Evolutionary conservation across 1,140 invertebrate species (phyloP).

Genomic region (Drosophila lacteicornis): DNA sequence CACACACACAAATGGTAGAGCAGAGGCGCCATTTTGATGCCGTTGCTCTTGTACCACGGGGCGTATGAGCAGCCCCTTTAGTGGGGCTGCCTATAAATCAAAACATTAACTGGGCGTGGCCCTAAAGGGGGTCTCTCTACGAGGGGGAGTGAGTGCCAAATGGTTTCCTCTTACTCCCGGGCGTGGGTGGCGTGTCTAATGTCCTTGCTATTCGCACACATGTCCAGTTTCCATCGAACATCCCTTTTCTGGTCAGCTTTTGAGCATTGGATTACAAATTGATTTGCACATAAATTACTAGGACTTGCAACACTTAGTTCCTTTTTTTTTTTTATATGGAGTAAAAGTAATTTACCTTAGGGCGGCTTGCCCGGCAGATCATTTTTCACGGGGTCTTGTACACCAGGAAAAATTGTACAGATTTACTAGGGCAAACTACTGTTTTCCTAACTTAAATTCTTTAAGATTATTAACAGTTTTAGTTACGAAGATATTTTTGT

Average conservation of each 20-base stretch:
- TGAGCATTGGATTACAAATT: constrained; percentile 65
- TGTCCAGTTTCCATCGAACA: constrained; percentile 20
- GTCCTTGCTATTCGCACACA: constrained; percentile 43
- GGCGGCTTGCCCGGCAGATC: constrained; percentile 1
- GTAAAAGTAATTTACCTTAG: constrained; percentile 62
- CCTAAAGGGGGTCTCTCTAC: background rate
- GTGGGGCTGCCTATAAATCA: constrained; percentile 69
- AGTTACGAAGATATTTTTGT: too few species aligned
- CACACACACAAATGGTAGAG: constrained; percentile 12
- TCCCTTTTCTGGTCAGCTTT: constrained; percentile 20
- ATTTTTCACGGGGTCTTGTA: background rate
- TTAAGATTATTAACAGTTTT: too few species aligned
- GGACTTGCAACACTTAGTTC: constrained; percentile 36
- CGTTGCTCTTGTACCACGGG: constrained; percentile 27
- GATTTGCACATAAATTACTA: constrained; percentile 73
- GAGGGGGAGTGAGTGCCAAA: constrained; percentile 33
- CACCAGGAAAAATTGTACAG: background rate
- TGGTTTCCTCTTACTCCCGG: constrained; percentile 17
- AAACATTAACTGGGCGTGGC: constrained; percentile 78
- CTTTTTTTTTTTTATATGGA: constrained; percentile 12
- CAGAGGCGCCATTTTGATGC: constrained; percentile 39
- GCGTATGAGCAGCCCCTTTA: constrained; percentile 45
- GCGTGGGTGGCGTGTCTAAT: constrained; percentile 38
- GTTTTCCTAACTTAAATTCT: too few species aligned
- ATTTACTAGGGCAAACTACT: too few species aligned